Conservation (phyloP, 2,113 vertebrate species). For the Excalfactoria chinensis region DNA sequence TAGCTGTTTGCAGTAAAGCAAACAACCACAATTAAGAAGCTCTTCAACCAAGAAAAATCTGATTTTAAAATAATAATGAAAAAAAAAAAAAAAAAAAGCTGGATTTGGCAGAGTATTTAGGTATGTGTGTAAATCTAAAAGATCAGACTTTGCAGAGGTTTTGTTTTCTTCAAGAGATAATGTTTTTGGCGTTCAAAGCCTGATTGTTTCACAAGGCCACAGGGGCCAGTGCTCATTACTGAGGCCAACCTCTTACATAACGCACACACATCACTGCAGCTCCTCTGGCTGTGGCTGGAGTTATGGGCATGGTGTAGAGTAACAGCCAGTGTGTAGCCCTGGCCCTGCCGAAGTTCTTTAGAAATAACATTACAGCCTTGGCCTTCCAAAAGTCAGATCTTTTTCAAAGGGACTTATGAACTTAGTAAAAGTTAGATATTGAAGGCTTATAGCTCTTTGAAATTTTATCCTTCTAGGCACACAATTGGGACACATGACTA, state of each 20-base stretch:
- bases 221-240: not conserved
- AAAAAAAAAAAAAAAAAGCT: not conserved
- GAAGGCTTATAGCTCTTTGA: not conserved
- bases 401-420: not conserved
- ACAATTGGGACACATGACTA: not conserved
- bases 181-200: not conserved
- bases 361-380: not conserved
- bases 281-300: not conserved
- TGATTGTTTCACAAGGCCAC: not conserved
- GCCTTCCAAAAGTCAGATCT: not conserved
- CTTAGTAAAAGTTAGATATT: not conserved
- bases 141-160: not conserved
- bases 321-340: not conserved
- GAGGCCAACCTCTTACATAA: not conserved
- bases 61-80: not conserved
- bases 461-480: not conserved
- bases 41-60: not conserved
- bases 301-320: not conserved
- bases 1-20: not conserved
- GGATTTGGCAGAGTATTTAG: not conserved
- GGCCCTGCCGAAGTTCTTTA: not conserved
- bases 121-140: not conserved
- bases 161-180: not conserved
- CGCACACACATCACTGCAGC: accelerated
- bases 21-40: not conserved